Conservation (phyloP, 2,888 invertebrate species). For the Liopterus haemorrhoidalis region DNA sequence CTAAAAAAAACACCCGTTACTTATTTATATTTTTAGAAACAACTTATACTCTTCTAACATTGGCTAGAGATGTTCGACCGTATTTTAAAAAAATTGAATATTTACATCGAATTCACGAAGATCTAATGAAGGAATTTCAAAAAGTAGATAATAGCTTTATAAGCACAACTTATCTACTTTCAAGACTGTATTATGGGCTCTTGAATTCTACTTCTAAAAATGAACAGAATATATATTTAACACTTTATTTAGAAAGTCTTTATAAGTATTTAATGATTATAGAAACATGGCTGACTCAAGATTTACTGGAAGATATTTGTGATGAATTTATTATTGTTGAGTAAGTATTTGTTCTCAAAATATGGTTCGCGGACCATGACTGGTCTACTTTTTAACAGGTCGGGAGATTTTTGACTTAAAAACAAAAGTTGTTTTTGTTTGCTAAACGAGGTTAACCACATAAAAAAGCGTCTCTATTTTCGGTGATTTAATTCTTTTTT, state of each 20-base stretch:
- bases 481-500: too few species aligned
- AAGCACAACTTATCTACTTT: conserved; percentile 37
- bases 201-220: conserved; percentile 35
- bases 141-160: conserved; percentile 28
- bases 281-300: conserved; percentile 41
- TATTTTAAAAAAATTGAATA: conserved; percentile 37
- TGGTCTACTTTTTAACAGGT: too few species aligned
- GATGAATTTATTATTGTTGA: conserved; percentile 41
- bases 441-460: too few species aligned
- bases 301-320: conserved; percentile 36
- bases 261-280: conserved; percentile 40
- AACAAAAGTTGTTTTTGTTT: too few species aligned
- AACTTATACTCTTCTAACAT: conserved; percentile 39
- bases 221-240: conserved; percentile 41
- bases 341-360: conserved; percentile 33
- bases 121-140: conserved; percentile 34
- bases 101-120: conserved; percentile 36
- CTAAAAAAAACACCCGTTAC: background rate
- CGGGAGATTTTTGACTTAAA: too few species aligned
- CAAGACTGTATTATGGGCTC: conserved; percentile 36
- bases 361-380: too few species aligned
- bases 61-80: conserved; percentile 34
- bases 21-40: conserved; percentile 36
- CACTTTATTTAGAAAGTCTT: conserved; percentile 40
- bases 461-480: too few species aligned